Base-by-base conservation (phyloP, 1,140 invertebrate genomes). In the Micrasema longulum region DNA sequence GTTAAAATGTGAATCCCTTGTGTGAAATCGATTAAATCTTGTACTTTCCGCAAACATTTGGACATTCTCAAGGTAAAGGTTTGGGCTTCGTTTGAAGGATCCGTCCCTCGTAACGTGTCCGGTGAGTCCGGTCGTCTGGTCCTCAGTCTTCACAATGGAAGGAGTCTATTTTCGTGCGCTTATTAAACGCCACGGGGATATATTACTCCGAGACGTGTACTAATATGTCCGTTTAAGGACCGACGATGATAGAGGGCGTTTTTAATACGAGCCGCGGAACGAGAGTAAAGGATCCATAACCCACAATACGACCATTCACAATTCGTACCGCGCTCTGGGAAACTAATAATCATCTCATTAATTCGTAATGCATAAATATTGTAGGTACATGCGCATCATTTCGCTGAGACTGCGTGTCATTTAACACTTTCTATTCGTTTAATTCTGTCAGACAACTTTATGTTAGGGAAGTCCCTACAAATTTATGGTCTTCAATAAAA, bases 221-320 rank as follows among this genome's bases (percentile, higher is more conserved):
- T 62, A 62, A 62, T 62, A 43, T 26, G 57, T 62, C 57, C 38
- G 57, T 35, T 53, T 53, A 57, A 57, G 53, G 53, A 57, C 53
- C 53, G 53, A 57, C 53, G 23, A 31, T 57, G 53, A 52, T 57
- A 36, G 53, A 57, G 53, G 53, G 53, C 31, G 53, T 57, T 36
- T 36, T 57, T 36, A 52, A 57, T 36, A 35, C 26, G 53, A 35
- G 14, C n/a, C 53, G 6, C 20, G 20, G 22, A 22, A 52, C 16
- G 23, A 52, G 22, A 52, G 22, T 12, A 9, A 16, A 5, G 48
- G 48, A 52, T n/a, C n/a, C n/a, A n/a, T n/a, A n/a, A n/a, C n/a
- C n/a, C n/a, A n/a, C n/a, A n/a, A n/a, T n/a, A n/a, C n/a, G n/a
- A n/a, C n/a, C n/a, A n/a, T n/a, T n/a, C n/a, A n/a, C n/a, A n/a